Evolutionary conservation across 2,888 invertebrate genomes (phyloP), one percentile per base, ranked within the genome.

Genomic region (Camptogramma bilineatum): DNA sequence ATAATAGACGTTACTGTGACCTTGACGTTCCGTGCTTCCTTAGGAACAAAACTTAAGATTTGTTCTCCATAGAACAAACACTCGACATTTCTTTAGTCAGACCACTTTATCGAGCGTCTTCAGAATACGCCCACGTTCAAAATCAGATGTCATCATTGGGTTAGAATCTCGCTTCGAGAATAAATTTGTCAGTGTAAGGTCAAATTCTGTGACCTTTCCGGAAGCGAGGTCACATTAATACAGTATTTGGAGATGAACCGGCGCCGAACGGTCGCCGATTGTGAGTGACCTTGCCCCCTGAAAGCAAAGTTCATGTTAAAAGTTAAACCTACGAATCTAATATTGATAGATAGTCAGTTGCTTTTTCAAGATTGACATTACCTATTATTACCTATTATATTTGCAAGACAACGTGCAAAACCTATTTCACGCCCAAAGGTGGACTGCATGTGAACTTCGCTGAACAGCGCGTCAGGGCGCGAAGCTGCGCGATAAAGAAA

Each of bases 161-260:
- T 34, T 70, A 73, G 62, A 61, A 66, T 70, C 70, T 68, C 60
- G 59, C 64, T 68, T 62, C 63, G 72, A 71, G 75, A 77, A 80
- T 78, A 73, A 82, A 85, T 86, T 83, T 79, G 76, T 81, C 76
- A 69, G 77, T 71, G 75, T 70, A 84, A 90, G 88, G 90, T 87
- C 86, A 79, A 66, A 54, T 65, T 64, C 64, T 65, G 65, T 79
- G 88, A 88, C 90, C 90, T 91, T 86, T 87, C 75, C 83, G 80
- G 87, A 86, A 85, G 85, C 89, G 80, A 91, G 91, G 91, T 73
- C 83, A 77, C 46, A 77, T 59, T 46, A 71, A 73, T 78, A 66
- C 67, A 52, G 67, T 67, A 67, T 63, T 63, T 65, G 69, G 66
- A 73, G 64, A 69, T 65, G 66, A 62, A 53, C 69, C 39, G 70